phyloP scores from a whole-genome alignment of 2,888 invertebrate genomes.

The Cheilosia scutellata region DNA sequence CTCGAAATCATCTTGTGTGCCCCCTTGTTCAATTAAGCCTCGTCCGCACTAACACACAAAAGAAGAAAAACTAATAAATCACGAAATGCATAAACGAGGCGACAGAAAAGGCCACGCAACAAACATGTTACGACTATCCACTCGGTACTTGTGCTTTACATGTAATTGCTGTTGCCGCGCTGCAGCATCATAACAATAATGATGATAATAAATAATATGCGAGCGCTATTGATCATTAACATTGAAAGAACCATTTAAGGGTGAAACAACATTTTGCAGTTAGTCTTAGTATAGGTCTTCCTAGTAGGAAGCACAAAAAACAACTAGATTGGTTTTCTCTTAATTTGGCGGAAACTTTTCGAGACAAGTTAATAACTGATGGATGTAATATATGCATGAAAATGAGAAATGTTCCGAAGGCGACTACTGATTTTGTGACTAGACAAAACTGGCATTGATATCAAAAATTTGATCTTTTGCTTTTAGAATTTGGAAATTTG shows the following conservation, averaged over 20 bases:
- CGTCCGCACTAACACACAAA: slow-evolving; percentile 1
- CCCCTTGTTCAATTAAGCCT: slow-evolving; percentile 20
- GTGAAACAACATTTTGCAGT: slow-evolving; percentile 43
- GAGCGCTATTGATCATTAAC: slow-evolving; percentile 55
- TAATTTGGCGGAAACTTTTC: slow-evolving; percentile 29
- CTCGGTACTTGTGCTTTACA: slow-evolving; percentile 16
- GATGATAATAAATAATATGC: slow-evolving; percentile 44
- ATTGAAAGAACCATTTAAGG: slow-evolving; percentile 65
- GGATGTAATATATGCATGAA: neutral
- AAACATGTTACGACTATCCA: slow-evolving; percentile 3
- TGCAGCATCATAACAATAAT: slow-evolving; percentile 37
- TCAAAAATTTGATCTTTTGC: no score
- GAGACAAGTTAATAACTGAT: slow-evolving; percentile 14
- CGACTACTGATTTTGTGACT: no score
- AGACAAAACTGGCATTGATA: no score
- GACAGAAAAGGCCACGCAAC: slow-evolving; percentile 61
- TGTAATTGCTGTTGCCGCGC: slow-evolving; percentile 17
- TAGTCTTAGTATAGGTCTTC: slow-evolving; percentile 34
- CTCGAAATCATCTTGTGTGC: slow-evolving; percentile 11
- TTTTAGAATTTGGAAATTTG: no score
- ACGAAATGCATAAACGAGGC: slow-evolving; percentile 49
- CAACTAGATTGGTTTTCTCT: slow-evolving; percentile 13
- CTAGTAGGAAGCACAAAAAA: slow-evolving; percentile 42
- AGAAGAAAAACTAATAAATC: slow-evolving; percentile 49
- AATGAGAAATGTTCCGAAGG: no score